Percentiles rank a stretch among this genome's conserved stretches.
Conservation (phyloP, 92 coral and sea anemone genomes). For the Metridium senile region DNA sequence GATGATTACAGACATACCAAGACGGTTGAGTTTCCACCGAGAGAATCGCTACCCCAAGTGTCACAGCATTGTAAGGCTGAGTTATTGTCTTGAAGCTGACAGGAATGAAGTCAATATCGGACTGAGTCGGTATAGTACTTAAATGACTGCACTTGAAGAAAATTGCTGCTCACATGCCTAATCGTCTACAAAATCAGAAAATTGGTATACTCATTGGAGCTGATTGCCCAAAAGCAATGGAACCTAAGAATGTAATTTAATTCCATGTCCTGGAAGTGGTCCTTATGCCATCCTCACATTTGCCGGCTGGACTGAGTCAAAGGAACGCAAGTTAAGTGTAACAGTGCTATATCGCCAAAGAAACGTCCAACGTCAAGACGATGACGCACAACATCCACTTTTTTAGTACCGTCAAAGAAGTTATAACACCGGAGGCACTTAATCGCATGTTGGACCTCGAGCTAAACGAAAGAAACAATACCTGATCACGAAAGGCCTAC, state of each 20-base stretch:
- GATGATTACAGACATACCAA: too few species aligned
- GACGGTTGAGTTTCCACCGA: too few species aligned
- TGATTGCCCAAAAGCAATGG: constrained; percentile 33
- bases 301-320: constrained; percentile 39
- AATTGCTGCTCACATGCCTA: constrained; percentile 7
- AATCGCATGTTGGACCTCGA: constrained; percentile 36
- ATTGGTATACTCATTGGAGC: constrained; percentile 34
- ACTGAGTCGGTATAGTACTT: too few species aligned
- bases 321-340: constrained; percentile 27
- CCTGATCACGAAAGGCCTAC: constrained; percentile 4
- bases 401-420: constrained; percentile 23
- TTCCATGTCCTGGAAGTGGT: constrained; percentile 27
- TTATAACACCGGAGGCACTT: constrained; percentile 25
- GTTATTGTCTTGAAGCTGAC: too few species aligned
- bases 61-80: too few species aligned
- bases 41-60: too few species aligned
- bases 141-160: constrained; percentile 22
- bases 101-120: too few species aligned
- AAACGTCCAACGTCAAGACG: too few species aligned
- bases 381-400: not conserved
- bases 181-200: constrained; percentile 1
- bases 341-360: too few species aligned
- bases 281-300: constrained; percentile 28
- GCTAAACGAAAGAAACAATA: constrained; percentile 23
- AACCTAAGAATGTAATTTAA: constrained; percentile 28